Evolutionary conservation across 92 coral and sea anemone genomes (phyloP).

Genomic region (Montipora capitata): DNA sequence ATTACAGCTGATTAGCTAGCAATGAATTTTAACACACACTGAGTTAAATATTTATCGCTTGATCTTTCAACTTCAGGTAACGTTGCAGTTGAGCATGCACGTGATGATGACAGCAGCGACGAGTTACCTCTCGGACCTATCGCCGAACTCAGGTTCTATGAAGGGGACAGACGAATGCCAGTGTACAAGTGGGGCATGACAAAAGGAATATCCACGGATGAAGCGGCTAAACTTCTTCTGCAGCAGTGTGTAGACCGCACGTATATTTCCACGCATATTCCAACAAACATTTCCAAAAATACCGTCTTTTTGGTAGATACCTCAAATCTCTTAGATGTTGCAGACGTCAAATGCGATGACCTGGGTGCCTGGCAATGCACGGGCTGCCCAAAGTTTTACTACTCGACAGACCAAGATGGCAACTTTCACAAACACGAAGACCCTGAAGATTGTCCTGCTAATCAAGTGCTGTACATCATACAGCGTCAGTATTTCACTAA

Average conservation of each 20-base stretch:
- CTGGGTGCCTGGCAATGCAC: slow-evolving; percentile 74
- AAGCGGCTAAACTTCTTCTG: slow-evolving; percentile 50
- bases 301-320: slow-evolving; percentile 69
- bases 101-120: slow-evolving; percentile 17
- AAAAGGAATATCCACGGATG: slow-evolving; percentile 65
- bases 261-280: slow-evolving; percentile 47
- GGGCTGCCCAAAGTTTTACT: slow-evolving; percentile 53
- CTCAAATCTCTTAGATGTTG: slow-evolving; percentile 26
- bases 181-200: slow-evolving; percentile 69
- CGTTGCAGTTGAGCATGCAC: neutral
- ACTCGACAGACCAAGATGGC: neutral
- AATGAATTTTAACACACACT: too few species aligned
- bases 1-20: too few species aligned
- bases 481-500: too few species aligned
- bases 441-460: slow-evolving; percentile 1
- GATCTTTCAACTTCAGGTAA: neutral
- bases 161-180: slow-evolving; percentile 64
- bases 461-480: slow-evolving; percentile 9
- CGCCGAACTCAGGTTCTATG: slow-evolving; percentile 23
- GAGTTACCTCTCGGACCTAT: slow-evolving; percentile 55
- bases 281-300: slow-evolving; percentile 58
- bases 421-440: neutral
- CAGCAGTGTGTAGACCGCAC: slow-evolving; percentile 28
- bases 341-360: slow-evolving; percentile 62
- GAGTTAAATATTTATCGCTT: too few species aligned